Conservation (phyloP, 53 echinoderm and acorn worm genomes). For the Holothuria leucospilota region DNA sequence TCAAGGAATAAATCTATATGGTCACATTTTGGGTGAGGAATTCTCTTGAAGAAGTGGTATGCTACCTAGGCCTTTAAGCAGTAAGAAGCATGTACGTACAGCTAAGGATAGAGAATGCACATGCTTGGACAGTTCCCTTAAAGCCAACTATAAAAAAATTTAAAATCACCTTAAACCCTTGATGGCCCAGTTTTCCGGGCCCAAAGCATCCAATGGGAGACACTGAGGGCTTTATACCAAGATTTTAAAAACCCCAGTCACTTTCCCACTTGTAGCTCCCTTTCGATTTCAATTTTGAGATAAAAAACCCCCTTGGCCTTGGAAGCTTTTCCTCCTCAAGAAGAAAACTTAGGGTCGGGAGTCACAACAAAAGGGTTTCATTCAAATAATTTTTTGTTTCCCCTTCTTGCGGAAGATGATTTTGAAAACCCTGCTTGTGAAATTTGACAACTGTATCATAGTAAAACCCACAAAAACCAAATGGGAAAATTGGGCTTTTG, state of each 20-base stretch:
- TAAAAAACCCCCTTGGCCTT: slow-evolving; percentile 45
- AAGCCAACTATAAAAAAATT: no score
- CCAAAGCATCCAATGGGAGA: slow-evolving; percentile 75
- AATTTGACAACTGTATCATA: neutral
- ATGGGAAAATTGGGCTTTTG: neutral
- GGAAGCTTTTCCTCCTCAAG: slow-evolving; percentile 42
- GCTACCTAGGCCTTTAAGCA: no score
- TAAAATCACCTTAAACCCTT: slow-evolving; percentile 79
- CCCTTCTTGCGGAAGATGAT: neutral
- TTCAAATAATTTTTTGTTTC: slow-evolving; percentile 40
- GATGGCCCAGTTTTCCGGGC: slow-evolving; percentile 69
- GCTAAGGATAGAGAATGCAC: no score
- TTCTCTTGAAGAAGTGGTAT: no score
- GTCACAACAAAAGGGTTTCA: slow-evolving; percentile 48
- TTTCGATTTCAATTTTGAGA: slow-evolving; percentile 46
- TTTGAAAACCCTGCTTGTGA: neutral
- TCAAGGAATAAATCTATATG: no score
- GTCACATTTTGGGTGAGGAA: no score
- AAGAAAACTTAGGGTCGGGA: slow-evolving; percentile 63
- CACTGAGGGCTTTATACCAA: slow-evolving; percentile 73
- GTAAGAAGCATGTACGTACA: no score
- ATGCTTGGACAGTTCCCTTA: no score
- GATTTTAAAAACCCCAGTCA: slow-evolving; percentile 42
- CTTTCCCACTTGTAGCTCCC: slow-evolving; percentile 14
- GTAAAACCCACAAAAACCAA: neutral